These are phyloP conservation scores for Scleropages formosus DNA, from an alignment of 2,797 vertebrate species.

Conservation along the genomic window DNA sequence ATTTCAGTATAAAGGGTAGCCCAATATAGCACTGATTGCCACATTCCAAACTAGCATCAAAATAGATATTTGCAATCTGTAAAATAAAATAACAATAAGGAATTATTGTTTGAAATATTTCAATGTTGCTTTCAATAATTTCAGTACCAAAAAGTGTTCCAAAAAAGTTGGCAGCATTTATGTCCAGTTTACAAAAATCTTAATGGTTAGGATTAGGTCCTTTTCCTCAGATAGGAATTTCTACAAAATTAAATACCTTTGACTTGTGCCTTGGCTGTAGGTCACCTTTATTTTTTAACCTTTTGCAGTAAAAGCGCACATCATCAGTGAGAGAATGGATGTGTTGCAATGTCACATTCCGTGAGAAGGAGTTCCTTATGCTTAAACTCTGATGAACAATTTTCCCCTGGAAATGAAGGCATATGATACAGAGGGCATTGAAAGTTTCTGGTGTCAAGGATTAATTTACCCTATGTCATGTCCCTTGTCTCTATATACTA, in stretches of 20 bases:
- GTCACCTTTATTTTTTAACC: constrained; percentile 87
- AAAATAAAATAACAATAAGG: constrained; percentile 44
- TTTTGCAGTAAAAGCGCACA: constrained; percentile 89
- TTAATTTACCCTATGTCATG: too few relatives aligned
- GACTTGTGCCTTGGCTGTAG: constrained; percentile 92
- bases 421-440: background rate
- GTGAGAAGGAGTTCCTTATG: constrained; percentile 92
- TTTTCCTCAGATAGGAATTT: background rate
- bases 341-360: constrained; percentile 90
- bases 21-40: constrained; percentile 94
- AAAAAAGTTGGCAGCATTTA: too few relatives aligned
- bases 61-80: constrained; percentile 98
- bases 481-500: too few relatives aligned
- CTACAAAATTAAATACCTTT: constrained; percentile 73
- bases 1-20: constrained; percentile 89
- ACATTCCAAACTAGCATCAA: constrained; percentile 91
- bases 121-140: background rate
- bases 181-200: background rate
- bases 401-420: constrained; percentile 76
- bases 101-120: constrained; percentile 4
- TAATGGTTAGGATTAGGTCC: background rate
- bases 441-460: too few relatives aligned
- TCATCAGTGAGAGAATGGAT: constrained; percentile 90
- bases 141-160: background rate
- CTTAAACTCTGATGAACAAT: constrained; percentile 92